These are phyloP conservation scores for Piezodorus guildinii DNA, from an alignment of 1,140 invertebrate species.

Conservation along the genomic window DNA sequence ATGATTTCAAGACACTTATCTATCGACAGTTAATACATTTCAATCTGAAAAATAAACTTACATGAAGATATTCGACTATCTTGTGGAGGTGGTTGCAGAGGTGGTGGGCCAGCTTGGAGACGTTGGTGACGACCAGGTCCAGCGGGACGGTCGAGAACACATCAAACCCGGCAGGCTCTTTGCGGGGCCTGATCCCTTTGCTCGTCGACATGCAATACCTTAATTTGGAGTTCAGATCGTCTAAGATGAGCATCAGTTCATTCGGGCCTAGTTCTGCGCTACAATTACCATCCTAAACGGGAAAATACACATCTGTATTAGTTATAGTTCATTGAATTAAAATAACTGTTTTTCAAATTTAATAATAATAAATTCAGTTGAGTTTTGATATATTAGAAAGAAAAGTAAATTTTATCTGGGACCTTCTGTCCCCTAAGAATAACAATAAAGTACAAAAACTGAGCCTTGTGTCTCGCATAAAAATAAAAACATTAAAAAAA, in stretches of 20 bases:
- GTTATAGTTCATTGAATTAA: too few relatives aligned
- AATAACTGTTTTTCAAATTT: too few relatives aligned
- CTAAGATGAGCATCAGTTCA: conserved; percentile 37
- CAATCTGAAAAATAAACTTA: conserved; percentile 21
- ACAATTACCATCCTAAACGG: conserved; percentile 27
- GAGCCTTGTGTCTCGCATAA: too few relatives aligned
- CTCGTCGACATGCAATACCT: conserved; percentile 29
- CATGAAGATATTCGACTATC: conserved; percentile 30
- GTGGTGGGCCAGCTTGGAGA: conserved; percentile 27
- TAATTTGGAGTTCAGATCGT: conserved; percentile 38
- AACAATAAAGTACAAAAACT: too few relatives aligned
- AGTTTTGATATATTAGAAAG: too few relatives aligned
- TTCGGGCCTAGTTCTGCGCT: conserved; percentile 33
- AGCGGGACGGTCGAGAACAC: conserved; percentile 24
- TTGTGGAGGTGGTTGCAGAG: conserved; percentile 30
- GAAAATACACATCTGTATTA: not conserved
- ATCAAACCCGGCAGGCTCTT: conserved; percentile 22
- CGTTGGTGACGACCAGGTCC: conserved; percentile 26
- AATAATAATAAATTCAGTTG: too few relatives aligned
- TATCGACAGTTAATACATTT: too few relatives aligned
- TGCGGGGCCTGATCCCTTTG: conserved; percentile 14
- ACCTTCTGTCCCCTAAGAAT: too few relatives aligned
- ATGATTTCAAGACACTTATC: too few relatives aligned
- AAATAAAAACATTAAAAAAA: too few relatives aligned
- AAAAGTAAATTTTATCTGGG: too few relatives aligned